These are phyloP conservation scores for Coracias cyanogaster DNA, from an alignment of 2,797 vertebrate species.

Conservation along the genomic window DNA sequence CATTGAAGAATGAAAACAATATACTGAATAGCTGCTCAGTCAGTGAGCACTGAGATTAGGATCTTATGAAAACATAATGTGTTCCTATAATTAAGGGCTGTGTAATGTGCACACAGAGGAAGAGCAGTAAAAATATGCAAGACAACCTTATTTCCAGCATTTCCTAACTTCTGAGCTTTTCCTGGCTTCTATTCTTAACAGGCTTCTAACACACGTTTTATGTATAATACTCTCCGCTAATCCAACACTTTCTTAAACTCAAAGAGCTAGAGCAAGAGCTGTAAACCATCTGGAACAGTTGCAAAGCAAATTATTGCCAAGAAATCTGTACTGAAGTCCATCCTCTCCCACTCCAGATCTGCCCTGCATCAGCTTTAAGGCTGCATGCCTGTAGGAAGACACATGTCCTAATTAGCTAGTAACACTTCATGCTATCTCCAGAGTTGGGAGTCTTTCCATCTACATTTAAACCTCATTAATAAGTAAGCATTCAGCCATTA, in stretches of 20 bases:
- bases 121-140: slow-evolving; percentile 8
- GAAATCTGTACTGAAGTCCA: not conserved
- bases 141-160: not conserved
- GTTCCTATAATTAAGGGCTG: slow-evolving; percentile 2
- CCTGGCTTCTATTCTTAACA: not conserved
- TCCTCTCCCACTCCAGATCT: not conserved
- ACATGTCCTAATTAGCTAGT: not conserved
- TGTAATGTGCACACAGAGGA: slow-evolving; percentile 2
- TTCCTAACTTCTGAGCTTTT: slow-evolving; percentile 11
- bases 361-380: not conserved
- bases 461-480: not conserved
- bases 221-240: not conserved
- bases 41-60: not conserved
- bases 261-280: not conserved
- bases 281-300: not conserved
- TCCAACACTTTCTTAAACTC: not conserved
- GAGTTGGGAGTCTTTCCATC: not conserved
- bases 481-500: not conserved
- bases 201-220: not conserved
- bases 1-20: not conserved
- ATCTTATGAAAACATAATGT: not conserved
- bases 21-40: not conserved
- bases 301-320: not conserved
- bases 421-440: not conserved
- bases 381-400: not conserved